Evolutionary conservation across 1,140 invertebrate species (phyloP).

Genomic region (Lineus longissimus): DNA sequence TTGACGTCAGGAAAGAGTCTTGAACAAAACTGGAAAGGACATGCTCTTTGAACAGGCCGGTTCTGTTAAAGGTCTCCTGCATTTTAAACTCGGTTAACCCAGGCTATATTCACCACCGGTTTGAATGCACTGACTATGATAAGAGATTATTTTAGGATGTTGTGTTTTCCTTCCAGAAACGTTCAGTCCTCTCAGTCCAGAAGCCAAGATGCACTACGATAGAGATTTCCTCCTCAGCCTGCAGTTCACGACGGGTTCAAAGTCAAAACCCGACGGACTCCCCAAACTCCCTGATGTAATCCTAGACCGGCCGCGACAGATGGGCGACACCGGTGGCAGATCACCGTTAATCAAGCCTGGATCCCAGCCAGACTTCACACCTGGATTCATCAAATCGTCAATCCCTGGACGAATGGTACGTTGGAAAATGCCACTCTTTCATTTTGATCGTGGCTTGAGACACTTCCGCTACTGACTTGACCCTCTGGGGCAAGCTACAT

Average conservation of each 20-base stretch:
- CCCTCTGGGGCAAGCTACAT: no score
- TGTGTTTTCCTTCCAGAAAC: conserved; percentile 60
- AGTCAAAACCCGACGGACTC: conserved; percentile 68
- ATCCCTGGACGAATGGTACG: conserved; percentile 15
- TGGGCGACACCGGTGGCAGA: neutral
- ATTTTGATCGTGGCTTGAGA: no score
- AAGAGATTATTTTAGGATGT: no score
- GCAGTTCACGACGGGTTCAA: conserved; percentile 68
- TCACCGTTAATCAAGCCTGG: neutral
- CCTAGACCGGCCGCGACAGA: conserved; percentile 44
- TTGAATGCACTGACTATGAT: no score
- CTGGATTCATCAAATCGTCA: conserved; percentile 20
- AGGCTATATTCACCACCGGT: no score
- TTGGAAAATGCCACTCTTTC: neutral
- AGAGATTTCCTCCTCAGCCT: conserved; percentile 73
- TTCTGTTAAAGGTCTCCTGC: no score
- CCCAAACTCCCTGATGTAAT: conserved; percentile 62
- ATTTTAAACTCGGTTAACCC: no score
- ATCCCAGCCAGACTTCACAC: conserved; percentile 28
- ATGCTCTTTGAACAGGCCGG: no score
- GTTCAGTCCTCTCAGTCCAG: conserved; percentile 78
- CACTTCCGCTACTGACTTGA: no score
- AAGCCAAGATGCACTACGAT: conserved; percentile 73
- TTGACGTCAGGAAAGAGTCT: no score
- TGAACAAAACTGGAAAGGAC: no score